These are phyloP conservation scores for Silurus glanis DNA, from an alignment of 2,113 vertebrate species.

Conservation along the genomic window DNA sequence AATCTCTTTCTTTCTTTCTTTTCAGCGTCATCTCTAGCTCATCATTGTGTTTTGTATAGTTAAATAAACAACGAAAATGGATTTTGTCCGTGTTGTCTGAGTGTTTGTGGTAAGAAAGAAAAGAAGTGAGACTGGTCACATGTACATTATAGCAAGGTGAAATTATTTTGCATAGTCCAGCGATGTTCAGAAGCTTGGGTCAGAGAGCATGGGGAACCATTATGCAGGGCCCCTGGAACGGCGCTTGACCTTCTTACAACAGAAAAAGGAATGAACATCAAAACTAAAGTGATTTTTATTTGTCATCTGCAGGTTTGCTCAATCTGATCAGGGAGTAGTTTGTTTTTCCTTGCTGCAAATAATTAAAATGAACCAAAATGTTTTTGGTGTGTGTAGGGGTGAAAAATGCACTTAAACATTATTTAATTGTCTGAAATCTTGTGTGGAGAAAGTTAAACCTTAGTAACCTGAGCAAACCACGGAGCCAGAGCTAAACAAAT, in stretches of 20 bases:
- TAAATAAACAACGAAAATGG: constrained; percentile 42
- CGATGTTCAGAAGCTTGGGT: too few relatives aligned
- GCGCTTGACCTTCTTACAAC: too few relatives aligned
- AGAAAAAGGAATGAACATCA: too few relatives aligned
- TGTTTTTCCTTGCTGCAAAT: background rate
- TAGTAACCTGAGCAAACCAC: background rate
- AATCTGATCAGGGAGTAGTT: too few relatives aligned
- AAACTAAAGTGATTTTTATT: too few relatives aligned
- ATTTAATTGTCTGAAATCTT: too few relatives aligned
- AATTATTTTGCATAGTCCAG: too few relatives aligned
- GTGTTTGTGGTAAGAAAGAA: background rate
- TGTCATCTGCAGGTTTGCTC: too few relatives aligned
- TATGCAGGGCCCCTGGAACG: too few relatives aligned
- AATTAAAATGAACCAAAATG: background rate
- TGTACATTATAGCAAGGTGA: too few relatives aligned
- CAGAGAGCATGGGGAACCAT: too few relatives aligned
- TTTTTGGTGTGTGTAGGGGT: background rate
- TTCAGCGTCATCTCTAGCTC: constrained; percentile 26
- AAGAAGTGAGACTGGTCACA: too few relatives aligned
- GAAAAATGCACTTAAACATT: background rate
- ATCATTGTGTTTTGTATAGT: constrained; percentile 50
- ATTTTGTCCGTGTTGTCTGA: background rate
- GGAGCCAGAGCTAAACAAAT: background rate
- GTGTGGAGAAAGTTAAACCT: background rate
- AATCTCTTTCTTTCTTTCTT: background rate